A percentile compares a stretch with the other conserved stretches of the same genome.
phyloP scores from a whole-genome alignment of 2,797 vertebrate species.

The Anabas testudineus region DNA sequence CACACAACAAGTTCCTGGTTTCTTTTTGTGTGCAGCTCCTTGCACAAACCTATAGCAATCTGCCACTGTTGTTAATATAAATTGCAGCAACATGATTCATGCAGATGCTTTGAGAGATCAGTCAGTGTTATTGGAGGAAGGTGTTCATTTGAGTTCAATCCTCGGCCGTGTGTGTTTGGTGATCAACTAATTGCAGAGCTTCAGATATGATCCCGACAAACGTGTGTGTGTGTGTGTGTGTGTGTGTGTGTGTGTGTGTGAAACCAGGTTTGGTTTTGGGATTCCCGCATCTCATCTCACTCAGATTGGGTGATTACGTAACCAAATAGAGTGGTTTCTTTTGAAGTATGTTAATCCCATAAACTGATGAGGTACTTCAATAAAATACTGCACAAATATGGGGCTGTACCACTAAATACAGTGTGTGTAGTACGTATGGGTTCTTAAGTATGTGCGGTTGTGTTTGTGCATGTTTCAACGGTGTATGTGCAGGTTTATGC shows the following conservation, averaged over 20 bases:
- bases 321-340: too few relatives aligned
- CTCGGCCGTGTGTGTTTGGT: background rate
- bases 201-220: background rate
- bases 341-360: too few relatives aligned
- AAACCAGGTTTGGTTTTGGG: background rate
- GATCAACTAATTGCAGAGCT: background rate
- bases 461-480: too few relatives aligned
- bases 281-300: too few relatives aligned
- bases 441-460: background rate
- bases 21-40: background rate
- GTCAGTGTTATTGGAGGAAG: background rate
- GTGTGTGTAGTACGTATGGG: background rate
- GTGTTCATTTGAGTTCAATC: background rate
- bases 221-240: too few relatives aligned
- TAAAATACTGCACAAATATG: too few relatives aligned
- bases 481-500: background rate
- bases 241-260: too few relatives aligned
- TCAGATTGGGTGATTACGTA: too few relatives aligned
- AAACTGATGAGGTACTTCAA: too few relatives aligned
- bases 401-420: too few relatives aligned
- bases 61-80: background rate
- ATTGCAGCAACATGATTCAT: background rate
- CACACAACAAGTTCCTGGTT: slow-evolving; percentile 24
- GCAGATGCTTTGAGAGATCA: background rate
- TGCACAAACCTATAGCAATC: background rate